Percentiles rank a stretch among this genome's conserved stretches.
phyloP scores from a whole-genome alignment of 2,888 invertebrate species.

The Azorinus chamasolen region DNA sequence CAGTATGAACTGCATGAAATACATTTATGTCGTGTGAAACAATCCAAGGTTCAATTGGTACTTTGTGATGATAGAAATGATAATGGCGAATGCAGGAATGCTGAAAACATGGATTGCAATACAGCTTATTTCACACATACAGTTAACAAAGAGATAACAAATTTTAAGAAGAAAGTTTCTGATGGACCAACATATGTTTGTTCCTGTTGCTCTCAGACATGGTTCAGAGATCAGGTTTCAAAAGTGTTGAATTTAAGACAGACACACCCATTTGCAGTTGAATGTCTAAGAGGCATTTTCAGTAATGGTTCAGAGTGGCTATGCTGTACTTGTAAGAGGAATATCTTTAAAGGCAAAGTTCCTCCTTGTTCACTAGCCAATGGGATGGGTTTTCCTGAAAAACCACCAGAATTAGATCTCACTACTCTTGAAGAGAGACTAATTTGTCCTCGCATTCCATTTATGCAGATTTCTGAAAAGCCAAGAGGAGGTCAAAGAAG shows the following conservation, averaged over 20 bases:
- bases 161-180: no score
- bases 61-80: no score
- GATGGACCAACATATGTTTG: slow-evolving; percentile 32
- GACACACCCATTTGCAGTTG: no score
- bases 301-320: slow-evolving; percentile 3
- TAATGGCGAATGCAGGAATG: no score
- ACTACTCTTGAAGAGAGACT: slow-evolving; percentile 25
- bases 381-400: background rate
- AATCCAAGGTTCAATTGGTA: no score
- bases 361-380: background rate
- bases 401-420: background rate
- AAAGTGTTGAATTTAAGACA: slow-evolving; percentile 9
- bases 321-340: background rate
- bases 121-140: no score
- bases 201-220: slow-evolving; percentile 19
- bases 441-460: slow-evolving; percentile 1
- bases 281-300: no score
- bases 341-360: background rate
- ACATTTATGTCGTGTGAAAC: no score
- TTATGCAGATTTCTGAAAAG: slow-evolving; percentile 17
- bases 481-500: slow-evolving; percentile 15
- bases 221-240: no score
- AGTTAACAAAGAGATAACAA: no score
- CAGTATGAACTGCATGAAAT: no score
- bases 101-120: no score